Percentiles rank a stretch among this genome's conserved stretches.
Evolutionary conservation across 1,140 invertebrate genomes (phyloP).

Genomic region (Sarcophaga peregrina): DNA sequence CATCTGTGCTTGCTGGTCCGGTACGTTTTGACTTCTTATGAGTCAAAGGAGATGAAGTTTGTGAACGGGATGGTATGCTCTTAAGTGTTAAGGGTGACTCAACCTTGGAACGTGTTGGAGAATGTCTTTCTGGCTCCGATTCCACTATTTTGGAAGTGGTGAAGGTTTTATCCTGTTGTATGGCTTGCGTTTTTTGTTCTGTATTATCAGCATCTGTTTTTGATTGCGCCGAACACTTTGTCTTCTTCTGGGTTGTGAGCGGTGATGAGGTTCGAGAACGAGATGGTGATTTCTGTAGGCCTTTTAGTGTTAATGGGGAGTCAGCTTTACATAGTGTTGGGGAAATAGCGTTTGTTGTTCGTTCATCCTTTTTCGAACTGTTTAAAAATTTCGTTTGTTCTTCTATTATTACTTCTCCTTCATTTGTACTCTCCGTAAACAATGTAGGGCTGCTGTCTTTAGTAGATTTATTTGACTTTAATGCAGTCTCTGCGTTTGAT

Average conservation of each 20-base stretch:
- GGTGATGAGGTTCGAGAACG: background rate
- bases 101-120: background rate
- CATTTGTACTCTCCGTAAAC: background rate
- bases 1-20: no score
- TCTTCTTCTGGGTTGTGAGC: background rate
- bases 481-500: conserved; percentile 31
- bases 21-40: background rate
- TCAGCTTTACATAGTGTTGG: background rate
- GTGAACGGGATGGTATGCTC: background rate
- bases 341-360: background rate
- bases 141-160: background rate
- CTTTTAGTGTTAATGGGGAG: background rate
- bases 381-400: background rate
- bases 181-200: background rate
- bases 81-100: background rate
- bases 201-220: background rate
- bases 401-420: background rate
- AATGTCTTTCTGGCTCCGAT: background rate
- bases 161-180: background rate
- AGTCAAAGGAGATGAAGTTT: conserved; percentile 1
- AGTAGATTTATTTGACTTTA: background rate
- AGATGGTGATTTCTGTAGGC: background rate
- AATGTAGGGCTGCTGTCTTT: background rate
- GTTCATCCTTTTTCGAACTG: background rate
- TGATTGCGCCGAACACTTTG: background rate